Conservation (phyloP, 2,113 vertebrate genomes). For the Pelodiscus sinensis region DNA sequence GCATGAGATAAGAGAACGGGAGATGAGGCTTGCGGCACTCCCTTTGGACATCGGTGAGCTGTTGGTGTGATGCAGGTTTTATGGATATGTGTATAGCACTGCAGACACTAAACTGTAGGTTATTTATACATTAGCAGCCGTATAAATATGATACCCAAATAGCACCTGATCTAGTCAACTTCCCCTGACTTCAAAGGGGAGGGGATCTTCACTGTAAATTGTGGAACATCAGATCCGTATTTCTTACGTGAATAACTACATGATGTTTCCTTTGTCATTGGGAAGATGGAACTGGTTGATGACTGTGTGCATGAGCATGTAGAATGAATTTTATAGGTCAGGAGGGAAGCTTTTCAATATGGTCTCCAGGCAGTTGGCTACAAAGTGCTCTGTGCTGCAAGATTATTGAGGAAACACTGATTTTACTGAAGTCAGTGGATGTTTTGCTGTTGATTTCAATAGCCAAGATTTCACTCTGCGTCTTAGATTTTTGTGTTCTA, state of each 20-base stretch:
- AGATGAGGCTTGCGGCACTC: conserved; percentile 24
- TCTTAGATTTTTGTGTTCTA: neutral
- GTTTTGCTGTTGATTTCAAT: neutral
- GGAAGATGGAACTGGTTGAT: neutral
- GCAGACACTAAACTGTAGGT: neutral
- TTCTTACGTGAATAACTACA: conserved; percentile 8
- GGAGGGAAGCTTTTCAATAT: neutral
- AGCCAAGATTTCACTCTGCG: neutral
- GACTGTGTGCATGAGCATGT: neutral
- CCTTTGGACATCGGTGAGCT: neutral
- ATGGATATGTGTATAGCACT: neutral
- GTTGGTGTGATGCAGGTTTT: conserved; percentile 9
- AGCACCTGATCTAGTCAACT: neutral
- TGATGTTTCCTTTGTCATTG: neutral
- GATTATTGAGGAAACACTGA: neutral
- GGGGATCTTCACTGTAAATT: neutral
- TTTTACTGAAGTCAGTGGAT: neutral
- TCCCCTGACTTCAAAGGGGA: neutral
- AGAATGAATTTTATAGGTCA: neutral
- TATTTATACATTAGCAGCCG: rapidly evolving
- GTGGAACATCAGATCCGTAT: neutral
- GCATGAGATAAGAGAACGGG: conserved; percentile 53
- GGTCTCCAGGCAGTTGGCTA: rapidly evolving
- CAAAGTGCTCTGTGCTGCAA: neutral
- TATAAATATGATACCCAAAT: rapidly evolving